Evolutionary conservation across 1,140 invertebrate species (phyloP), one percentile per base, ranked within the genome.

Genomic region (Reticulitermes speratus): DNA sequence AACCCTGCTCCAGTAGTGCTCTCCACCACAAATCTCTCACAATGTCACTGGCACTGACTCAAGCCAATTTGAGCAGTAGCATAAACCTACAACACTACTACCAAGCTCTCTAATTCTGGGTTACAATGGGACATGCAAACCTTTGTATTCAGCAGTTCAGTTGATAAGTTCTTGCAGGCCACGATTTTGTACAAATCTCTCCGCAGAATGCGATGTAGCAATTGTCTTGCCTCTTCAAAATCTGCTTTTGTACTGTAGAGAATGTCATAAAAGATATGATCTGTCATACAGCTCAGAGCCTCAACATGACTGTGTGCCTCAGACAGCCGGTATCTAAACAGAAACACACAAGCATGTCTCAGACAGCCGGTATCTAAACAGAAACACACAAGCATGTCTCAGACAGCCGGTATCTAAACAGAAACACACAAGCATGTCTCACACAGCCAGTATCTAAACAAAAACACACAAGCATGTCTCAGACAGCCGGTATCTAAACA

Each of bases 181-280:
- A 87, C 59, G 38, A 87, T n/a, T 44, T 19, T 81, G 83, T 87
- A 87, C n/a, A 86, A 48, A n/a, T 87, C 52, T 48, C 86, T 87
- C 21, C 32, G 44, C 25, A 82, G 32, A 55, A 87, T 87, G n/a
- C 86, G 84, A n/a, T 82, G 38, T 12, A 87, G 32, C 16, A 87
- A 38, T 23, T 30, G 38, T 30, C 38, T 86, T n/a, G 86, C 86
- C 52, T 59, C 38, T n/a, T 82, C 32, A 75, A 25, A 30, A 16
- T 55, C 19, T 16, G 3, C 52, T 16, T 38, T 12, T 45, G 25
- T 32, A 69, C 48, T 86, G 45, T 38, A 86, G n/a, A 87, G 75
- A 55, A 87, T 86, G 44, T 87, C 84, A 55, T 82, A 86, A 25
- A 87, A 30, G 21, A 86, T 44, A 48, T 87, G 85, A 59, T 87